Base-by-base conservation (phyloP, 2,113 vertebrate species). In the Saimiri boliviensis region DNA sequence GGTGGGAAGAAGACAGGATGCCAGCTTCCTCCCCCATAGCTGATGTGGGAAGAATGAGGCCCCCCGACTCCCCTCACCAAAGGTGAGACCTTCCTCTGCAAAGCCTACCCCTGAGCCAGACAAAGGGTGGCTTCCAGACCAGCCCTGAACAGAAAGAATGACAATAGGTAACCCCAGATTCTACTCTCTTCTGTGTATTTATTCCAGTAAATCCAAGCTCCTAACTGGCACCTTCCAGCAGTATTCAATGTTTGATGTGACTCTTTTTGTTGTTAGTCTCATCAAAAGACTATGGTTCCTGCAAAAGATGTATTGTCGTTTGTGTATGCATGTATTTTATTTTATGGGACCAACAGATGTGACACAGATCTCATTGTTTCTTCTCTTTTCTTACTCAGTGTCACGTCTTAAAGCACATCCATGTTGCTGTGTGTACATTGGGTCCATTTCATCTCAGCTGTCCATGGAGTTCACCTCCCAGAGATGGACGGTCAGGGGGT, bases 191-290 rank as follows among this genome's bases (percentile, higher is more conserved):
- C 25, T 52, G 10, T 40, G 1, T 73, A 16, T 60, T 71, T 17
- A 32, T n/a, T 86, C 54, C 1, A 0, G 0, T 12, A 5, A 9
- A 20, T 42, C 63, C 42, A 8, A 0, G 12, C 30, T 35, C 66
- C 10, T 1, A 30, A 5, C 13, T 19, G 17, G 27, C 40, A 21
- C 16, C 40, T 76, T 60, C 88, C 52, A 16, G 10, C 7, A 8
- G 23, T 3, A 5, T 0, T 21, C 45, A 2, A 0, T 8, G 35
- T 11, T 8, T 25, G 37, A 7, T 0, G 47, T 63, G 58, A n/a
- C 32, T 21, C 66, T 47, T 66, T 16, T 49, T 35, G 49, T 49
- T 70, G n/a, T 23, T 8, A 7, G 25, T 52, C 14, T 17, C 49
- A 52, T 52, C 49, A 52, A 17, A 52, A 52, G 14, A 52, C 49